phyloP scores from a whole-genome alignment of 1,140 invertebrate species.

The Drosophila albomicans region DNA sequence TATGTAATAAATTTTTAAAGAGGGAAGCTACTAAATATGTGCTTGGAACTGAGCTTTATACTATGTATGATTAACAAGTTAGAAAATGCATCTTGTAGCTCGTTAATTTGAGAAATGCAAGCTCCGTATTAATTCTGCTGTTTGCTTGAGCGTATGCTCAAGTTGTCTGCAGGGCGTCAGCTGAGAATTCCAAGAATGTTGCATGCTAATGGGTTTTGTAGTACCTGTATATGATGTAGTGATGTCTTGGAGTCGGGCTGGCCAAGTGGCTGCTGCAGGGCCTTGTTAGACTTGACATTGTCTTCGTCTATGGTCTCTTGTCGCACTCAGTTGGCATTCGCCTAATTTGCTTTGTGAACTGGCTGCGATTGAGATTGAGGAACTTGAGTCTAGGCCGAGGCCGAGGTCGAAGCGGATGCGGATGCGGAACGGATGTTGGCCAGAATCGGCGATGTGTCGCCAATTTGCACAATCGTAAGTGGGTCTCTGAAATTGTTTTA shows the following conservation, averaged over 20 bases:
- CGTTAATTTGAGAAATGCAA: too few species aligned
- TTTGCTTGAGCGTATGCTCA: background rate
- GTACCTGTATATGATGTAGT: conserved; percentile 3
- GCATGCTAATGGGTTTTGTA: conserved; percentile 24
- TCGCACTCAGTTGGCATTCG: conserved; percentile 37
- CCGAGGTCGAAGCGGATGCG: background rate
- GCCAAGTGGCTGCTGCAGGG: conserved; percentile 30
- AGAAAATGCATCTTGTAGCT: too few species aligned
- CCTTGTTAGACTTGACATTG: conserved; percentile 53
- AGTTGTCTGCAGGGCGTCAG: conserved; percentile 12
- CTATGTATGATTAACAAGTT: too few species aligned
- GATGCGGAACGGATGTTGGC: conserved; percentile 15
- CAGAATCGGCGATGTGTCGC: conserved; percentile 32
- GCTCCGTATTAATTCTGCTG: too few species aligned
- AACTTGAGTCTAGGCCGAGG: too few species aligned
- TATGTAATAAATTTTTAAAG: too few species aligned
- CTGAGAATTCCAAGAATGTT: conserved; percentile 1
- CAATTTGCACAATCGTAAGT: conserved; percentile 46
- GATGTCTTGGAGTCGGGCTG: conserved; percentile 11
- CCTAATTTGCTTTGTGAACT: conserved; percentile 33
- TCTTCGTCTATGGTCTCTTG: conserved; percentile 19
- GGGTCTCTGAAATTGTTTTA: conserved; percentile 48
- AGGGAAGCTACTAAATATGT: too few species aligned
- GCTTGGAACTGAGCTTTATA: too few species aligned
- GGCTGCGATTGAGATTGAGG: background rate